Conservation (phyloP, 2,113 vertebrate genomes). For the Panthera tigris region DNA sequence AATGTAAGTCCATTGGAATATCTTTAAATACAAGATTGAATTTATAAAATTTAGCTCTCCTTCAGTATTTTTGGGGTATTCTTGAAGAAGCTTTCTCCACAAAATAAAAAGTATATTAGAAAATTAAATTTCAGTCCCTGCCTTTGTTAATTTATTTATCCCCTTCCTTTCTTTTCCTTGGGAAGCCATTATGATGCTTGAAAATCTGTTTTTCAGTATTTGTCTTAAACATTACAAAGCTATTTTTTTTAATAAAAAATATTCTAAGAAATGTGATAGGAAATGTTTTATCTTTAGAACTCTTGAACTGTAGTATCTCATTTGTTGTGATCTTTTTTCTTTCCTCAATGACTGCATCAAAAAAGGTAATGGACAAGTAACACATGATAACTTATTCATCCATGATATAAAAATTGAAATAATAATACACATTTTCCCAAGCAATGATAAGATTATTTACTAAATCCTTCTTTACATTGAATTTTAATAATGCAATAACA, state of each 20-base stretch:
- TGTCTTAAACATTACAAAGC: not conserved
- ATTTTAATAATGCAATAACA: not conserved
- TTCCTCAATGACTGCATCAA: not conserved
- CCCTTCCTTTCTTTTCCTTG: not conserved
- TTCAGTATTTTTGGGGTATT: not conserved
- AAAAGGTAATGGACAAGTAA: not conserved
- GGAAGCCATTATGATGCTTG: not conserved
- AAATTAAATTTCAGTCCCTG: not conserved
- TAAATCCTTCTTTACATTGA: not conserved
- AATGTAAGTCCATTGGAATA: not conserved
- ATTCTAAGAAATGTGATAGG: not conserved
- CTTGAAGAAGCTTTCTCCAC: not conserved
- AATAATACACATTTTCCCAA: not conserved
- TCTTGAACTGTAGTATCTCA: not conserved
- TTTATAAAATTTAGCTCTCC: not conserved
- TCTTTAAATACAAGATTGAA: not conserved
- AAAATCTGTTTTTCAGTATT: not conserved
- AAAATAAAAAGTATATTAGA: not conserved
- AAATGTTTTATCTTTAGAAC: not conserved
- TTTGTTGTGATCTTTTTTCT: not conserved
- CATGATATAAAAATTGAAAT: not conserved
- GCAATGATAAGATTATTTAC: not conserved
- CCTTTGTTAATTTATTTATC: not conserved
- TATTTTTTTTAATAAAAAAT: not conserved
- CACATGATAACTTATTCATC: not conserved